Evolutionary conservation across 2,797 vertebrate genomes (phyloP), one percentile per base, ranked within the genome.

Genomic region (Phataginus tetradactyla): DNA sequence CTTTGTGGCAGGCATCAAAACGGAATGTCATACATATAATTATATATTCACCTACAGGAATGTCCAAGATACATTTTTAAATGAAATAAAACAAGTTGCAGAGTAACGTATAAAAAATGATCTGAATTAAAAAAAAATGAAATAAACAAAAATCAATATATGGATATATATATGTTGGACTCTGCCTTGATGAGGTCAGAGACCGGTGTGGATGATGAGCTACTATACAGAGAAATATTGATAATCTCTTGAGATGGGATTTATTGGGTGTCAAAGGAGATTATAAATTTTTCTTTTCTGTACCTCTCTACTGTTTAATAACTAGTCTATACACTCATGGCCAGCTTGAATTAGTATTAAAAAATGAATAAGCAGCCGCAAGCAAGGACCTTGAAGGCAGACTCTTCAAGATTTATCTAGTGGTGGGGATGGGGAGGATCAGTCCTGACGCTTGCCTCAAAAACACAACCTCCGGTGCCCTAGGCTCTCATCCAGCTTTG

Each of bases 11-110:
- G 27, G 7, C 18, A 57, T 93, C 42, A 83, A 68, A 83, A 53
- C 14, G 91, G 66, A 80, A 63, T 68, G 75, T 80, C 39, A 51
- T 42, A 20, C 69, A 12, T 12, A 32, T 55, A 45, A 32, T 37
- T 78, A 25, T 80, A 77, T 68, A n/a, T 79, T 72, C 17, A 91
- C 32, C 69, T 25, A 69, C 1, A n/a, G 14, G n/a, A 29, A 20
- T 83, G 29, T 61, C 27, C 15, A 23, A 61, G 27, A 64, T 49
- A 85, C 5, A 27, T 74, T 92, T 96, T 94, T 87, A 74, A 94
- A 37, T 87, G 64, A 90, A 91, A 77, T 74, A 75, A 90, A 72
- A 42, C 11, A 93, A 69, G 14, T 92, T 84, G 7, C 29, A 90
- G 18, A 86, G 25, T 42, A 90, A 75, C 59, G 0, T 51, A 45